A percentile compares a stretch with the other conserved stretches of the same genome.
Evolutionary conservation across 2,113 vertebrate genomes (phyloP).

Genomic region (Phalacrocorax carbo): DNA sequence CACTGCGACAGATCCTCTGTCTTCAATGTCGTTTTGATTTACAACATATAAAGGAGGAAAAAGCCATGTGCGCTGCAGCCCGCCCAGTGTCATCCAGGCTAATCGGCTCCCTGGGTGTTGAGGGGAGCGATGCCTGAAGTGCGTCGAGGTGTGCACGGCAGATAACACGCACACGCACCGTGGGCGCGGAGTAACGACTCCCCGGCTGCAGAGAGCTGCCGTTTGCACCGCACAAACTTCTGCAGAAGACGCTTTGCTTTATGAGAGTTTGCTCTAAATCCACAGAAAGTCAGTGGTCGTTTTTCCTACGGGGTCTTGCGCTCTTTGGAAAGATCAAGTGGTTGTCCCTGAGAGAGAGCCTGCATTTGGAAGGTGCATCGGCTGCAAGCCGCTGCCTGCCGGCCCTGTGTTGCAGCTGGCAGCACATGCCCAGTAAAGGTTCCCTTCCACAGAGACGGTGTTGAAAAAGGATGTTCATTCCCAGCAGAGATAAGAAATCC

Average conservation of each 20-base stretch:
- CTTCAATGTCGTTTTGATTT: not conserved
- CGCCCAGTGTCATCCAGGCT: not conserved
- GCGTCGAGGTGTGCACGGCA: rapidly evolving
- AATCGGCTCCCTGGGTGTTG: not conserved
- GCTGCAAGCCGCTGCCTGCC: not conserved
- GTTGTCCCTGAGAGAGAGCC: not conserved
- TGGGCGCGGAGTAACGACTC: rapidly evolving
- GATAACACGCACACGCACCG: rapidly evolving
- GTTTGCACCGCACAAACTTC: rapidly evolving
- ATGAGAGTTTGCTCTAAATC: not conserved
- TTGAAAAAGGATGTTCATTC: not conserved
- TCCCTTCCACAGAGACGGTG: not conserved
- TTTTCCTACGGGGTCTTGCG: rapidly evolving
- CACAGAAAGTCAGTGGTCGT: not conserved
- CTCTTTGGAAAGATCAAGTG: not conserved
- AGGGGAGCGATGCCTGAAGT: not conserved
- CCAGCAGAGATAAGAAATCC: not conserved
- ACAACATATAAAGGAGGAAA: not conserved
- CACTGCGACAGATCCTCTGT: not conserved
- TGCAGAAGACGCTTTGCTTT: not conserved
- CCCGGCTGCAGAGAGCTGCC: rapidly evolving
- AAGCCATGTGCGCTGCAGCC: not conserved
- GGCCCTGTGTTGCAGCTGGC: not conserved
- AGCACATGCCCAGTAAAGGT: not conserved
- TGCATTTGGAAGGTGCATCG: not conserved